Evolutionary conservation across 2,797 vertebrate genomes (phyloP).

Genomic region (Poeciliopsis turneri): DNA sequence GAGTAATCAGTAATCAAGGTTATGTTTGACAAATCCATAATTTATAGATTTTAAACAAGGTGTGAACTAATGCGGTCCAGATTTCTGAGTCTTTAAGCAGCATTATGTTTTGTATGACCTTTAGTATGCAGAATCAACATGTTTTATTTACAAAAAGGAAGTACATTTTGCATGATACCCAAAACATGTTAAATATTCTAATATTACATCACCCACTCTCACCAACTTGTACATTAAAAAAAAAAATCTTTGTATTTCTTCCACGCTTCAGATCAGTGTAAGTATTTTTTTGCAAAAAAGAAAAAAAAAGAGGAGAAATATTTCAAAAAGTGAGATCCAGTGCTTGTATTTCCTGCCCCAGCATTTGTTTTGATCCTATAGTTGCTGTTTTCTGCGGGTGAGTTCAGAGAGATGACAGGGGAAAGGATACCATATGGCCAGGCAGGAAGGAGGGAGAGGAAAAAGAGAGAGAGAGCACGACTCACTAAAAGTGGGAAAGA

Average conservation of each 20-base stretch:
- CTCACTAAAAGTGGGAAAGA: slow-evolving; percentile 38
- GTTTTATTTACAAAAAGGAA: neutral
- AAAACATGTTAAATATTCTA: neutral
- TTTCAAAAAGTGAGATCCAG: neutral
- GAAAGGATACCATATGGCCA: slow-evolving; percentile 71
- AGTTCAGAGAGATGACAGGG: slow-evolving; percentile 63
- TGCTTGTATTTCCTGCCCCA: slow-evolving; percentile 20
- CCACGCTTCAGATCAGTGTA: neutral
- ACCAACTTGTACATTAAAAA: neutral
- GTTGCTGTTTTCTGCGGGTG: slow-evolving; percentile 56
- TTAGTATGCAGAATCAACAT: neutral
- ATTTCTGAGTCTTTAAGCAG: neutral
- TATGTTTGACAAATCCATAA: neutral
- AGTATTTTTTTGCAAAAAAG: neutral
- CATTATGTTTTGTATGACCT: neutral
- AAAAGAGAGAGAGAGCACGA: slow-evolving; percentile 11
- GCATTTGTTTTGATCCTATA: slow-evolving; percentile 44
- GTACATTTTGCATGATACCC: neutral
- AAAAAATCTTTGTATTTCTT: neutral
- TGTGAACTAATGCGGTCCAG: neutral
- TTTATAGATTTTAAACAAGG: neutral
- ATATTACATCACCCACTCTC: neutral
- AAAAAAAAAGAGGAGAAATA: neutral
- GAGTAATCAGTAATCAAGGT: neutral
- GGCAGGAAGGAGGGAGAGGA: slow-evolving; percentile 64